Base-by-base conservation (phyloP, 1,140 invertebrate genomes). In the Drosophila parvula region DNA sequence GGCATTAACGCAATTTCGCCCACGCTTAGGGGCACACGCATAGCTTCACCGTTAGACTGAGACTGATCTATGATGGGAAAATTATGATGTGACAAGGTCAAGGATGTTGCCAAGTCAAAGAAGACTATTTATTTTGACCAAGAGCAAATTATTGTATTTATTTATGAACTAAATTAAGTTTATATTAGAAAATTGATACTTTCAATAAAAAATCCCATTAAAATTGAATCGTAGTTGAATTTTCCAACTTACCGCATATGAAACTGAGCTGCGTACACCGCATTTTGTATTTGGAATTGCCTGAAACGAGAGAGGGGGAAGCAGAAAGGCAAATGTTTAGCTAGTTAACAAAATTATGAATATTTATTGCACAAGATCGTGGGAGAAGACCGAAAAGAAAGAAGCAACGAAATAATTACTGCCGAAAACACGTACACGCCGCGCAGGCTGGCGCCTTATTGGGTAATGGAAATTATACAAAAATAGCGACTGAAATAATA, bases 321-420 rank as follows among this genome's bases (percentile, higher is more conserved):
- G 61, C 55, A 32, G 45, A 50, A 55, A 63, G 48, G 60, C n/a
- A 43, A 74, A 53, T 47, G 38, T 51, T 79, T 77, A 74, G 69
- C 69, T 75, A 69, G 61, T 81, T 78, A 81, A 60, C 53, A 74
- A 84, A 85, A 86, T 74, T 81, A 86, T 86, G 69, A 85, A 88
- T 88, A 88, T 88, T 86, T 86, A 88, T 88, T 88, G 48, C 83
- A 57, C 51, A 67, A 88, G 51, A 65, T 68, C 79, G 82, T 82
- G 79, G 74, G 82, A 71, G 69, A 86, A 64, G 79, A 48, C 82
- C 16, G 59, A 68, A 45, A 22, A 60, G 61, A 41, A 40, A 56
- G 53, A 63, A 70, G 48, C 51, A 64, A 63, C 55, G 60, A 69
- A 70, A 77, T 78, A 78, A 78, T 78, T 78, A 57, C 60, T 69